Conservation (phyloP, 1,140 invertebrate genomes). For the Ephestia elutella region DNA sequence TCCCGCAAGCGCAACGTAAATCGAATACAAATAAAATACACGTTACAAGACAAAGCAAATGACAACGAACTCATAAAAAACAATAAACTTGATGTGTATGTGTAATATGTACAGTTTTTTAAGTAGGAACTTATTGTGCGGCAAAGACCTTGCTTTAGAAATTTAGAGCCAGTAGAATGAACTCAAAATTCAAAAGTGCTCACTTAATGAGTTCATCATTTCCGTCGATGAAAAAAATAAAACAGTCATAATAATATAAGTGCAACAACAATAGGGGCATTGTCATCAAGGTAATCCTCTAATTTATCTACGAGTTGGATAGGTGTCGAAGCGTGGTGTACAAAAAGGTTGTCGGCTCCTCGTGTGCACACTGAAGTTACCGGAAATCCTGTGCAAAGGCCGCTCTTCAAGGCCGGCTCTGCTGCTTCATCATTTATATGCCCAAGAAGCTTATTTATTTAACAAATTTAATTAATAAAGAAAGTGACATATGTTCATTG, state of each 20-base stretch:
- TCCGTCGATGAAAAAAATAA: too few relatives aligned
- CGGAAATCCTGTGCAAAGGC: slow-evolving; percentile 67
- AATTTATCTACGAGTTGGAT: not conserved
- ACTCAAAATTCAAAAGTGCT: too few relatives aligned
- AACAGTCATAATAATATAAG: too few relatives aligned
- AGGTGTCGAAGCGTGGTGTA: slow-evolving; percentile 9
- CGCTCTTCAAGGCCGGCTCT: slow-evolving; percentile 39
- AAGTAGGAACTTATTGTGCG: not conserved
- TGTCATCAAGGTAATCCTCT: not conserved
- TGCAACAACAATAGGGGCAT: not conserved
- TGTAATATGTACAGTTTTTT: not conserved
- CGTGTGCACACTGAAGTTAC: slow-evolving; percentile 31
- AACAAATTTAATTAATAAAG: too few relatives aligned
- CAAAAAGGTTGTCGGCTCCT: slow-evolving; percentile 33
- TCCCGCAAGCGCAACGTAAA: not conserved
- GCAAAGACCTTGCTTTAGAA: not conserved
- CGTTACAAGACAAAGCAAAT: not conserved
- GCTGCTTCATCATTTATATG: too few relatives aligned
- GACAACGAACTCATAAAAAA: not conserved
- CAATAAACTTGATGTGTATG: not conserved
- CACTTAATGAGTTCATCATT: too few relatives aligned
- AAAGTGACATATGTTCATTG: too few relatives aligned
- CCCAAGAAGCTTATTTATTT: too few relatives aligned
- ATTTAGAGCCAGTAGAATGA: too few relatives aligned
- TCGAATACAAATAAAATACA: not conserved